phyloP scores from a whole-genome alignment of 1,140 invertebrate genomes.

The Drosophila watanabei region DNA sequence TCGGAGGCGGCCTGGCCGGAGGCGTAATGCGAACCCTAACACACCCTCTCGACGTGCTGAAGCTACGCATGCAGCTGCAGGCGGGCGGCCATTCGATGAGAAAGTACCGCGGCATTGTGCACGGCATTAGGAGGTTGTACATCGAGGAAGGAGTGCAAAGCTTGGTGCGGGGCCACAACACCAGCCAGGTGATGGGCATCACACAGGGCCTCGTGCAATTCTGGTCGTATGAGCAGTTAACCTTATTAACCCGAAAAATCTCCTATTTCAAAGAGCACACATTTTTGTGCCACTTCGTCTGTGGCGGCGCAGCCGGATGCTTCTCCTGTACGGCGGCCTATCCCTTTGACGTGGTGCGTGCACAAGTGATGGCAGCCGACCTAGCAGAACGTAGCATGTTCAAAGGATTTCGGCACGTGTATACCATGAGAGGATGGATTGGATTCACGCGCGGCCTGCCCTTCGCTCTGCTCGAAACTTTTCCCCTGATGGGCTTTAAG shows the following conservation, averaged over 20 bases:
- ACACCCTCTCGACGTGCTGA: slow-evolving; percentile 4
- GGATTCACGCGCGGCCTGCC: background rate
- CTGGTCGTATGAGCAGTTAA: slow-evolving; percentile 11
- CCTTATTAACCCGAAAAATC: background rate
- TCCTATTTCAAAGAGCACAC: background rate
- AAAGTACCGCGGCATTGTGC: slow-evolving; percentile 1
- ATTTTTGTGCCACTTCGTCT: background rate
- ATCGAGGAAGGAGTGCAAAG: background rate
- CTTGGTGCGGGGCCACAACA: background rate
- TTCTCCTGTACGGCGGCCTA: background rate
- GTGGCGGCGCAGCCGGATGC: slow-evolving; percentile 1
- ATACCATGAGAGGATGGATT: background rate
- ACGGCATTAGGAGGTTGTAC: background rate
- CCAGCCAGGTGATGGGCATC: slow-evolving; percentile 7
- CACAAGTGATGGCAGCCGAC: background rate
- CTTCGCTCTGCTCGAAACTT: background rate
- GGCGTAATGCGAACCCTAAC: slow-evolving; percentile 1
- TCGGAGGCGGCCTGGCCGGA: slow-evolving; percentile 1
- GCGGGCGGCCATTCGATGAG: too few species aligned
- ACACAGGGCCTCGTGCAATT: background rate
- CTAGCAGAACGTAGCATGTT: too few species aligned
- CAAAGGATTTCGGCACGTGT: slow-evolving; percentile 4
- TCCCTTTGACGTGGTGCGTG: background rate
- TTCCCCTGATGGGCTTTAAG: slow-evolving; percentile 8
- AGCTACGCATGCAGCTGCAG: slow-evolving; percentile 3